A percentile compares a stretch with the other conserved stretches of the same genome.
Evolutionary conservation across 2,888 invertebrate species (phyloP).

Genomic region (Pediacus dermestoides): DNA sequence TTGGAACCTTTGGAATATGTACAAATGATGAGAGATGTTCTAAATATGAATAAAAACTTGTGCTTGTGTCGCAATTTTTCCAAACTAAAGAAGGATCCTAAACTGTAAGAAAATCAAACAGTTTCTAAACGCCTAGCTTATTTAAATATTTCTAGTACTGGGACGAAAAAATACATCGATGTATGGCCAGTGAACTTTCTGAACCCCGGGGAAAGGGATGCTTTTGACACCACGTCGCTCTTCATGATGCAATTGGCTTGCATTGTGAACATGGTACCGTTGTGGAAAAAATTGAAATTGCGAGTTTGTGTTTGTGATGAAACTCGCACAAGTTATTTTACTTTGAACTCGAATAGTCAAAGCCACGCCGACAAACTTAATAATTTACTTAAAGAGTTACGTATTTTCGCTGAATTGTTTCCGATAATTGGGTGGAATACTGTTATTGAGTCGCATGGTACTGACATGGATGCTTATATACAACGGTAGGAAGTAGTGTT

Average conservation of each 20-base stretch:
- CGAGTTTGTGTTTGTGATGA: constrained; percentile 80
- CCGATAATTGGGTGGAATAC: constrained; percentile 54
- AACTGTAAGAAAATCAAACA: constrained; percentile 53
- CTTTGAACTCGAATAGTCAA: constrained; percentile 33
- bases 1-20: constrained; percentile 65
- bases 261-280: constrained; percentile 85
- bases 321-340: constrained; percentile 40
- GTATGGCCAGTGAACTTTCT: constrained; percentile 97
- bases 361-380: constrained; percentile 53
- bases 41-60: constrained; percentile 92
- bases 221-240: constrained; percentile 85
- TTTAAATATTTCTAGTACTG: constrained; percentile 50
- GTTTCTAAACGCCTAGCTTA: background rate
- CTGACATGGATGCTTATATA: constrained; percentile 38
- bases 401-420: constrained; percentile 82
- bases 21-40: constrained; percentile 78
- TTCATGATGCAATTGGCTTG: constrained; percentile 97
- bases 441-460: constrained; percentile 38
- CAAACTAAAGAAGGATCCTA: constrained; percentile 71
- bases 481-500: constrained; percentile 32
- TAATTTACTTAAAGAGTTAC: constrained; percentile 73
- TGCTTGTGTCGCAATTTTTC: constrained; percentile 92
- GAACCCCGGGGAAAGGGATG: constrained; percentile 69
- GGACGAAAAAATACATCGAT: constrained; percentile 78
- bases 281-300: constrained; percentile 83